Conservation (phyloP, 2,113 vertebrate genomes). For the Semnornis frantzii region DNA sequence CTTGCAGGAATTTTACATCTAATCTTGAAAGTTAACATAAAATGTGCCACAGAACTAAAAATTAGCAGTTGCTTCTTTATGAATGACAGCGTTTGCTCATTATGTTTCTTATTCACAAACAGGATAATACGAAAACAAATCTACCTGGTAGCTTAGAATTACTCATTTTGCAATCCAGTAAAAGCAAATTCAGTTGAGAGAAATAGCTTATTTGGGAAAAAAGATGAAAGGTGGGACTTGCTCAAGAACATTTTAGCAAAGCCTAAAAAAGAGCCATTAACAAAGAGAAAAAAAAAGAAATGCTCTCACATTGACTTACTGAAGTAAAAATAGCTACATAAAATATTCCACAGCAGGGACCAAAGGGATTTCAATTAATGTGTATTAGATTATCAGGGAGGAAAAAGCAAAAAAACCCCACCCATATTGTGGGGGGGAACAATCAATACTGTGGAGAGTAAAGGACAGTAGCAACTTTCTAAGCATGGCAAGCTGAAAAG, state of each 20-base stretch:
- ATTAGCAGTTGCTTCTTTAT: constrained; percentile 11
- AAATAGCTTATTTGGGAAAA: not conserved
- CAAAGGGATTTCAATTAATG: constrained; percentile 5
- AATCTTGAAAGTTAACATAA: not conserved
- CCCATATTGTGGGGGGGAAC: not conserved
- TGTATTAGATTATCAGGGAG: not conserved
- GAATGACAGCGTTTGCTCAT: constrained; percentile 30
- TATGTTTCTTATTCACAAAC: constrained; percentile 17
- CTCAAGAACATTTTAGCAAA: constrained; percentile 9
- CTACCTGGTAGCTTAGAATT: constrained; percentile 15
- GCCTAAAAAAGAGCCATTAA: not conserved
- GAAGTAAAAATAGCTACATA: constrained; percentile 14
- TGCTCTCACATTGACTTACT: not conserved
- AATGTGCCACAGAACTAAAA: constrained; percentile 13
- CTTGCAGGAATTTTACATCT: not conserved
- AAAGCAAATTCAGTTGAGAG: constrained; percentile 5
- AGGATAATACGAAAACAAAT: constrained; percentile 26
- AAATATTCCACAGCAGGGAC: not conserved
- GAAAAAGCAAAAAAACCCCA: not conserved
- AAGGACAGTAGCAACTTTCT: not conserved
- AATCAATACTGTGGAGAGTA: not conserved
- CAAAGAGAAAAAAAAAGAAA: not conserved
- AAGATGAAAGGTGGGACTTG: constrained; percentile 14
- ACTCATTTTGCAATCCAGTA: constrained; percentile 20
- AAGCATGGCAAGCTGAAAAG: not conserved